Evolutionary conservation across 2,888 invertebrate species (phyloP).

Genomic region (Diaperis boleti): DNA sequence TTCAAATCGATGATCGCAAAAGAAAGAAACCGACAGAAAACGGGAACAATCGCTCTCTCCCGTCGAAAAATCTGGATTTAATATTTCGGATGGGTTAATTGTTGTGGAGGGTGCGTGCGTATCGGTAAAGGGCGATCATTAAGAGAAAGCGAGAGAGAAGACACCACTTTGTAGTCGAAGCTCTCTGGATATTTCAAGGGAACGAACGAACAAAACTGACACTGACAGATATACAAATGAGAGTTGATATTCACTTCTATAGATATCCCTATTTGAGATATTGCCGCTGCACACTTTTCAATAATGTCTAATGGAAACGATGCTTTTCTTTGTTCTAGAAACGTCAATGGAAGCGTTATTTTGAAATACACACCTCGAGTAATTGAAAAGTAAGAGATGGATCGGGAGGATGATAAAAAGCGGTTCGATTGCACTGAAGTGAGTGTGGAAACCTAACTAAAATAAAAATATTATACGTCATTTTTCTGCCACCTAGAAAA

Average conservation of each 20-base stretch:
- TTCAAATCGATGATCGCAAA: no score
- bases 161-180: slow-evolving; percentile 36
- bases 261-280: slow-evolving; percentile 65
- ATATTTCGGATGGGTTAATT: slow-evolving; percentile 15
- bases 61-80: background rate
- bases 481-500: no score
- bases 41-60: no score
- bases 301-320: slow-evolving; percentile 65
- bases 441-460: no score
- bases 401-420: no score
- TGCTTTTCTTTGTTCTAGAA: slow-evolving; percentile 48
- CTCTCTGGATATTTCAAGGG: slow-evolving; percentile 31
- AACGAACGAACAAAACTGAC: slow-evolving; percentile 57
- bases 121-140: slow-evolving; percentile 28
- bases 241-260: slow-evolving; percentile 62
- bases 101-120: slow-evolving; percentile 6
- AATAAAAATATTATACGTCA: no score
- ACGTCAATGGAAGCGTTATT: slow-evolving; percentile 1
- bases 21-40: no score
- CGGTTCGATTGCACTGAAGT: background rate
- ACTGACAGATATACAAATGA: slow-evolving; percentile 67
- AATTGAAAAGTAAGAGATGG: background rate
- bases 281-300: slow-evolving; percentile 64
- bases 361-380: no score
- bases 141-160: slow-evolving; percentile 12